Percentiles rank a stretch among this genome's conserved stretches.
These are phyloP conservation scores for Acromyrmex heyeri DNA, from an alignment of 1,140 invertebrate species.

Conservation along the genomic window DNA sequence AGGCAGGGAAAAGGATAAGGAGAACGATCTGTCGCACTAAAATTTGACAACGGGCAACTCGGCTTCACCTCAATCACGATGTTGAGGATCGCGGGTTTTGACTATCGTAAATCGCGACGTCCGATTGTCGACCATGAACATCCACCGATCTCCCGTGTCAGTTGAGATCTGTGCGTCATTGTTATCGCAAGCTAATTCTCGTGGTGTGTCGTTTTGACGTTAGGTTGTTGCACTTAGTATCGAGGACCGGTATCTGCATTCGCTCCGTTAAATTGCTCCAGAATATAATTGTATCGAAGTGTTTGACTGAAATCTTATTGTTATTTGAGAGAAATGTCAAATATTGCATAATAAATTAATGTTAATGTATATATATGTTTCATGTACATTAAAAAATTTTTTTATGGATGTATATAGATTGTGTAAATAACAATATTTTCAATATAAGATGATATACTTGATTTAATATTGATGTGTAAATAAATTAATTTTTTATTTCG, in stretches of 20 bases:
- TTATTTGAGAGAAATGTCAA: neutral
- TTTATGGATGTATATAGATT: neutral
- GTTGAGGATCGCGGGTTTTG: neutral
- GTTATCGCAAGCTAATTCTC: neutral
- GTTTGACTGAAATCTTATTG: neutral
- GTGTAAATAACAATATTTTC: neutral
- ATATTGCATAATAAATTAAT: neutral
- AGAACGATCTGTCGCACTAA: neutral
- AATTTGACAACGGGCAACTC: conserved; percentile 29
- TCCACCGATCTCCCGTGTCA: too few species aligned
- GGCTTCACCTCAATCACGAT: neutral
- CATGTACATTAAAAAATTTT: neutral
- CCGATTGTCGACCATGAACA: neutral
- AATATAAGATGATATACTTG: neutral
- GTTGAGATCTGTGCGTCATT: neutral
- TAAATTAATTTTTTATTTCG: conserved; percentile 21
- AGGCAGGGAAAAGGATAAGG: too few species aligned
- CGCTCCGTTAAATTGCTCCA: neutral
- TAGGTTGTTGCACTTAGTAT: neutral
- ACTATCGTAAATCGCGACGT: neutral
- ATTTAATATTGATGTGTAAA: neutral
- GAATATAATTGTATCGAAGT: neutral
- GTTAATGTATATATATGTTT: neutral
- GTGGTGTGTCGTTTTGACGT: neutral
- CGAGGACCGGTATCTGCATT: neutral